Percentiles rank a stretch among this genome's conserved stretches.
Conservation (phyloP, 2,113 vertebrate genomes). For the Hippocampus guttulatus region DNA sequence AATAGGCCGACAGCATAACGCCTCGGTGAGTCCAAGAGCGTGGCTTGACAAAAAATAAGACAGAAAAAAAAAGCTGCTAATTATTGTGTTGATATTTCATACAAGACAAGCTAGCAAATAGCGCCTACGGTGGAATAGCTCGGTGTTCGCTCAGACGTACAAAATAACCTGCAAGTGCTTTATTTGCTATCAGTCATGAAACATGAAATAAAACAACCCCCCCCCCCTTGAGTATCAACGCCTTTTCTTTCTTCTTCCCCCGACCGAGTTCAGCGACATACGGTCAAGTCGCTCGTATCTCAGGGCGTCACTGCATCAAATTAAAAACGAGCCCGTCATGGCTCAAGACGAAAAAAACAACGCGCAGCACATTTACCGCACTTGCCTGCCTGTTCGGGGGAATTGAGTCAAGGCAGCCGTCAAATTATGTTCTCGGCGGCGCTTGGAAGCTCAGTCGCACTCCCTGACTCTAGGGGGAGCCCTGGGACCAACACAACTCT, state of each 20-base stretch:
- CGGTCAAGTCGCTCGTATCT: too few relatives aligned
- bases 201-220: background rate
- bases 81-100: constrained; percentile 30
- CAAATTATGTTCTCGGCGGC: too few relatives aligned
- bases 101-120: constrained; percentile 5
- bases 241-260: background rate
- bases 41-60: background rate
- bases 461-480: background rate
- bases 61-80: constrained; percentile 1
- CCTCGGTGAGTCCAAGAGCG: too few relatives aligned
- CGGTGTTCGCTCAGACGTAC: background rate
- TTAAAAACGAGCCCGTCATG: too few relatives aligned
- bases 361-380: too few relatives aligned
- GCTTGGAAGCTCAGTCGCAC: background rate
- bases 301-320: too few relatives aligned
- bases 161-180: background rate
- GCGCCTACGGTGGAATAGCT: background rate
- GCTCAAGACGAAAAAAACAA: too few relatives aligned
- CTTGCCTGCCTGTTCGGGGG: too few relatives aligned
- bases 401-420: too few relatives aligned
- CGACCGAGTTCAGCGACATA: too few relatives aligned
- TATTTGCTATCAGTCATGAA: background rate
- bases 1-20: background rate
- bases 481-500: background rate
- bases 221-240: background rate